Evolutionary conservation across 1,140 invertebrate genomes (phyloP).

Genomic region (Latrodectus geometricus): DNA sequence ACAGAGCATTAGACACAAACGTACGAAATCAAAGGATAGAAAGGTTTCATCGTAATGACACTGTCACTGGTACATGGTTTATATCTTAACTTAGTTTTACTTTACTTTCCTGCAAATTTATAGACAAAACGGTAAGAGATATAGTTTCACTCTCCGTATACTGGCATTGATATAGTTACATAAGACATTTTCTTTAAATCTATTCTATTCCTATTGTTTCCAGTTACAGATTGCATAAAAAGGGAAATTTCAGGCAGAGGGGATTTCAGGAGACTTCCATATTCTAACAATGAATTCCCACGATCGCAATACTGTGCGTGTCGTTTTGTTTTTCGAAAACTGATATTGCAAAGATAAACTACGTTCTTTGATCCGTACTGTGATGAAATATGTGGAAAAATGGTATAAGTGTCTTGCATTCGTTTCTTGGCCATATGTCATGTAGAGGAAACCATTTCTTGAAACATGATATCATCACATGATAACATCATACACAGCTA

Average conservation of each 20-base stretch:
- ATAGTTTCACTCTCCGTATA: slow-evolving; percentile 13
- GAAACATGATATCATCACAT: too few relatives aligned
- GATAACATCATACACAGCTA: too few relatives aligned
- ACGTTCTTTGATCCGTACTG: too few relatives aligned
- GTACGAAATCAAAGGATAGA: slow-evolving; percentile 59
- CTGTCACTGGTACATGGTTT: slow-evolving; percentile 48
- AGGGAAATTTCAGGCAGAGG: slow-evolving; percentile 28
- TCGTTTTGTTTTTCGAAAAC: too few relatives aligned
- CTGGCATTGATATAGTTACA: slow-evolving; percentile 18
- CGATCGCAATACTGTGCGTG: too few relatives aligned
- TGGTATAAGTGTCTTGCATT: too few relatives aligned
- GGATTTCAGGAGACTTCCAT: slow-evolving; percentile 15
- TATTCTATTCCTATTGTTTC: not conserved
- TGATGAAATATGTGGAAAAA: too few relatives aligned
- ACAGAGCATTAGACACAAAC: slow-evolving; percentile 58
- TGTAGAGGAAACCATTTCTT: too few relatives aligned
- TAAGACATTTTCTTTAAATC: slow-evolving; percentile 46
- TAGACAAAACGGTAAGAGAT: slow-evolving; percentile 21
- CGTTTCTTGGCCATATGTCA: too few relatives aligned
- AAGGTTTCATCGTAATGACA: slow-evolving; percentile 53
- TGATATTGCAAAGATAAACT: too few relatives aligned
- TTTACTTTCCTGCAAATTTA: slow-evolving; percentile 10
- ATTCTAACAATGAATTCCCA: too few relatives aligned
- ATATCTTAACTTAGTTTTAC: slow-evolving; percentile 43
- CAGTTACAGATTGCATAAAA: slow-evolving; percentile 2